A percentile compares a stretch with the other conserved stretches of the same genome.
Conservation (phyloP, 2,888 invertebrate species). For the Acrocyrtus sp. region DNA sequence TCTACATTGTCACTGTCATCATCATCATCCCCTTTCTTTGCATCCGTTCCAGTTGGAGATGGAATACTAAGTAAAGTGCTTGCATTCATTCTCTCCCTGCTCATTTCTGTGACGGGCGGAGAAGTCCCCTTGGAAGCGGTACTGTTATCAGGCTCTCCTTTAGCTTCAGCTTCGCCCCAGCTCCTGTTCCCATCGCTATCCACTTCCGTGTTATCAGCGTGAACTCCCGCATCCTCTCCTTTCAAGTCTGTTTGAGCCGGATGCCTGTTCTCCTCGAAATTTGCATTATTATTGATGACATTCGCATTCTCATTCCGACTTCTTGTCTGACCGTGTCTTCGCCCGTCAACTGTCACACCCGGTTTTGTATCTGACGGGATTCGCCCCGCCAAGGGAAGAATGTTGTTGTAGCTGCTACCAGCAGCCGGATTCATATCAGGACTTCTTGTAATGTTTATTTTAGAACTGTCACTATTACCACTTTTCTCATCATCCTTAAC, state of each 20-base stretch:
- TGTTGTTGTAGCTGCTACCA: background rate
- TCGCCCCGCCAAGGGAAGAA: background rate
- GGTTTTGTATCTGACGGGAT: background rate
- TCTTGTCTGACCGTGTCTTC: background rate
- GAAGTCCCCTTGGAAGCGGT: conserved; percentile 24
- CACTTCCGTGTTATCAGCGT: conserved; percentile 6
- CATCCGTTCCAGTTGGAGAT: background rate
- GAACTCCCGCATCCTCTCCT: background rate
- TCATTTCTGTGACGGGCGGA: conserved; percentile 20
- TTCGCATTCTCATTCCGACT: conserved; percentile 21
- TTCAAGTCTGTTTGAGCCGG: background rate
- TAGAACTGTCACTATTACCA: conserved; percentile 1
- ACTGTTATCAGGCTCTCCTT: conserved; percentile 1
- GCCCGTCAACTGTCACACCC: background rate
- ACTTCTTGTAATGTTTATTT: conserved; percentile 3
- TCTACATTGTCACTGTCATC: background rate
- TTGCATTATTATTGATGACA: conserved; percentile 44
- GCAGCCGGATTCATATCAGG: background rate
- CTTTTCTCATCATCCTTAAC: background rate
- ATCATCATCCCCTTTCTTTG: conserved; percentile 1
- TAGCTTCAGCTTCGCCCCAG: background rate
- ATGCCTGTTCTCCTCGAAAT: conserved; percentile 21
- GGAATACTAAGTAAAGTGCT: too few species aligned
- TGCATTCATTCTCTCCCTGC: too few species aligned
- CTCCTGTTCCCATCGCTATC: conserved; percentile 1